Evolutionary conservation across 2,113 vertebrate genomes (phyloP).

Genomic region (Neotoma lepida): DNA sequence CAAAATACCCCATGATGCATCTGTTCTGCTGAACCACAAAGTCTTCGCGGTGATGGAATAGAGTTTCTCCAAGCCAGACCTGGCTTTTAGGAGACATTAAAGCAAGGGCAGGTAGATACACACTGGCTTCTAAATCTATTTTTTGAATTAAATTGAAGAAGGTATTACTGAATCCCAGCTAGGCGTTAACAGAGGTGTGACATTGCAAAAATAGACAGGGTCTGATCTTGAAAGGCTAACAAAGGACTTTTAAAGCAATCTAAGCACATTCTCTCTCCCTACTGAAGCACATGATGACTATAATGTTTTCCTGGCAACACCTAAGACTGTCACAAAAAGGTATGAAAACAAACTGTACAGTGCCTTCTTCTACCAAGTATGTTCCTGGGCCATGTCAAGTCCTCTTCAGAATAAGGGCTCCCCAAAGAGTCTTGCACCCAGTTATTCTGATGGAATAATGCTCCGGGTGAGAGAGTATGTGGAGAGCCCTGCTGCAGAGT

Average conservation of each 20-base stretch:
- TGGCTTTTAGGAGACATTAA: neutral
- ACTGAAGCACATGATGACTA: neutral
- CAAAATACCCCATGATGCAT: neutral
- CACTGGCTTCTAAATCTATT: neutral
- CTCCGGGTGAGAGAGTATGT: neutral
- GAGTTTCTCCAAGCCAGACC: neutral
- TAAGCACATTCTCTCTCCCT: neutral
- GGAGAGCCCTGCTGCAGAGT: neutral
- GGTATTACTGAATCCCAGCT: neutral
- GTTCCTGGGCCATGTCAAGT: neutral
- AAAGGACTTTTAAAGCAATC: neutral
- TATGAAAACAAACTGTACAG: neutral
- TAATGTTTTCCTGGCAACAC: neutral
- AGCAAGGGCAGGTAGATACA: neutral
- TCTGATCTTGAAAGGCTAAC: neutral
- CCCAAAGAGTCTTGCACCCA: neutral
- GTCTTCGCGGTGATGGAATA: neutral
- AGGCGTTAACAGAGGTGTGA: neutral
- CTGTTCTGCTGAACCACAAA: neutral
- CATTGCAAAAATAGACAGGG: neutral
- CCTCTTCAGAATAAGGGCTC: neutral
- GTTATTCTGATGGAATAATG: neutral
- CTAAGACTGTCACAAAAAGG: neutral
- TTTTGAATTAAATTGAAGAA: conserved; percentile 8
- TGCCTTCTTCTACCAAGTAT: neutral